These are phyloP conservation scores for Masticophis lateralis DNA, from an alignment of 2,797 vertebrate genomes.

Conservation along the genomic window DNA sequence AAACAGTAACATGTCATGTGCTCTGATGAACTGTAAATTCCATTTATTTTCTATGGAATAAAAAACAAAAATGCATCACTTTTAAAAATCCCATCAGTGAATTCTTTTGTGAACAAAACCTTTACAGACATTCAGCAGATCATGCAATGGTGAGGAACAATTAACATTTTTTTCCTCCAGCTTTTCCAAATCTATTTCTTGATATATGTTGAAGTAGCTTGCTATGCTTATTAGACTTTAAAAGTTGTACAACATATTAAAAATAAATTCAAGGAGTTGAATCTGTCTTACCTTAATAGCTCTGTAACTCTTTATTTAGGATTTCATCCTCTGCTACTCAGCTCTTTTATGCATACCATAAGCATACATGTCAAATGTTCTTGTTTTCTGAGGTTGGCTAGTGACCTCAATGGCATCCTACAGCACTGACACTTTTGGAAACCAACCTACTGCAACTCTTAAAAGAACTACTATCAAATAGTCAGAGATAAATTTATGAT, in stretches of 20 bases:
- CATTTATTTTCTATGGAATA: background rate
- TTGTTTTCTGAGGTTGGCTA: background rate
- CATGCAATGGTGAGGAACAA: background rate
- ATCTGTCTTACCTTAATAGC: background rate
- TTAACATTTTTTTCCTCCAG: background rate
- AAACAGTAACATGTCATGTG: background rate
- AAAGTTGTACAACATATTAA: background rate
- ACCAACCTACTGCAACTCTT: background rate
- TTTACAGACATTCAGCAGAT: background rate
- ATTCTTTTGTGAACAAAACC: background rate
- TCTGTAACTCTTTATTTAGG: background rate
- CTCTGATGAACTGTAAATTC: background rate
- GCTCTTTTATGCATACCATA: background rate
- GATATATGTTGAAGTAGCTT: background rate
- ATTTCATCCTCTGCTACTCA: background rate
- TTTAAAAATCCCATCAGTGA: background rate
- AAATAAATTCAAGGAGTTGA: background rate
- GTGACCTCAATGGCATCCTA: background rate
- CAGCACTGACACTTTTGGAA: background rate
- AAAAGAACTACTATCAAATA: background rate
- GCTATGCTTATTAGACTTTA: background rate
- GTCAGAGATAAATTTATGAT: background rate
- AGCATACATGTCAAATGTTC: background rate
- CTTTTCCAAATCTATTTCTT: background rate
- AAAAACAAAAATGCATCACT: background rate